These are phyloP conservation scores for Myocastor coypus DNA, from an alignment of 2,113 vertebrate genomes.

Conservation along the genomic window DNA sequence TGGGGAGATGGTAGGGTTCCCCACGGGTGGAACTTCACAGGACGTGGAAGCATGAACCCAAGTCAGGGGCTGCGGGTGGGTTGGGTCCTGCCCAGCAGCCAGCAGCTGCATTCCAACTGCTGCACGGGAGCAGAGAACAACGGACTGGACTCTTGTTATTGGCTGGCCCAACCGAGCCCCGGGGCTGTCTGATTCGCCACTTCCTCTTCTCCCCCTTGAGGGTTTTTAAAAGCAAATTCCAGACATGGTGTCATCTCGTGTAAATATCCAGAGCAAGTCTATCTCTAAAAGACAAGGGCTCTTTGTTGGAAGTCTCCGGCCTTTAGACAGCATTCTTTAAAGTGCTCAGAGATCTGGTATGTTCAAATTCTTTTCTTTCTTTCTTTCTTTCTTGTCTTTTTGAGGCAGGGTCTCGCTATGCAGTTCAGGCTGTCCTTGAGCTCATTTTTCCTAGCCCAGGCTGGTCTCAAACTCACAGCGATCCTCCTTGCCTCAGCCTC, in stretches of 20 bases:
- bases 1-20: background rate
- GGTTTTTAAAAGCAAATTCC: background rate
- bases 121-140: background rate
- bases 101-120: background rate
- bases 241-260: background rate
- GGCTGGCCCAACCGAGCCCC: accelerated
- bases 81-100: background rate
- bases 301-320: background rate
- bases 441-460: too few relatives aligned
- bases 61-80: background rate
- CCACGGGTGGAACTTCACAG: background rate
- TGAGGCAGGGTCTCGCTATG: too few relatives aligned
- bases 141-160: background rate
- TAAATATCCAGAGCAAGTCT: background rate
- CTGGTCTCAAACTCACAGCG: too few relatives aligned
- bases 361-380: background rate
- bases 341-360: background rate
- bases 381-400: too few relatives aligned
- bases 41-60: background rate
- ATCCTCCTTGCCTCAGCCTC: too few relatives aligned
- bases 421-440: too few relatives aligned
- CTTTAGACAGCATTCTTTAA: background rate
- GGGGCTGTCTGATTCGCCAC: background rate
- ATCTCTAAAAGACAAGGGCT: background rate
- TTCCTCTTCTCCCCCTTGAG: background rate